Conservation (phyloP, 1,140 invertebrate species). For the Papilio machaon region DNA sequence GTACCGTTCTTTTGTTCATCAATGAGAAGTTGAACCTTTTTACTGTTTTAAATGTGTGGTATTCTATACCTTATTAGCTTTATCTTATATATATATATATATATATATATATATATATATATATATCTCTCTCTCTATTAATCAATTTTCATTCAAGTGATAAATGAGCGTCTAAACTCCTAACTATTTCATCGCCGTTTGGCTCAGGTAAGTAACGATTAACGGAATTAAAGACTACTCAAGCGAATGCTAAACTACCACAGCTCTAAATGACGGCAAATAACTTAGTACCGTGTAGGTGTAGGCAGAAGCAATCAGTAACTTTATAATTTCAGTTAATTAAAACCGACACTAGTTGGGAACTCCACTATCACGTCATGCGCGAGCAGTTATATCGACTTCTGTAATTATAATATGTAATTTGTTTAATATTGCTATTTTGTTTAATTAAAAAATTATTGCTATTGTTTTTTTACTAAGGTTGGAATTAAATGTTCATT, state of each 20-base stretch:
- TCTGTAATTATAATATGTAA: neutral
- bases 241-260: constrained; percentile 1
- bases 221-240: constrained; percentile 3
- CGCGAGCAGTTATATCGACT: neutral
- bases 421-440: too few relatives aligned
- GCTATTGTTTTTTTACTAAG: too few relatives aligned
- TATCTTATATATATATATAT: neutral
- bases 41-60: neutral
- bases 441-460: too few relatives aligned
- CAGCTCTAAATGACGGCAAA: constrained; percentile 10
- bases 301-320: constrained; percentile 23
- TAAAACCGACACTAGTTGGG: neutral
- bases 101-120: neutral
- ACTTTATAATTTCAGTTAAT: constrained; percentile 33
- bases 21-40: too few relatives aligned
- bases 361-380: neutral
- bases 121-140: neutral
- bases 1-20: too few relatives aligned
- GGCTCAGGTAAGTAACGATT: constrained; percentile 5
- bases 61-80: neutral
- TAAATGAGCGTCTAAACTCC: neutral
- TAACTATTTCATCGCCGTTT: constrained; percentile 7
- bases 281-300: constrained; percentile 5
- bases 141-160: neutral
- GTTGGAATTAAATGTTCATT: too few relatives aligned